Percentiles rank a stretch among this genome's conserved stretches.
These are phyloP conservation scores for Tanytarsus gracilentus DNA, from an alignment of 2,888 invertebrate species.

Conservation along the genomic window DNA sequence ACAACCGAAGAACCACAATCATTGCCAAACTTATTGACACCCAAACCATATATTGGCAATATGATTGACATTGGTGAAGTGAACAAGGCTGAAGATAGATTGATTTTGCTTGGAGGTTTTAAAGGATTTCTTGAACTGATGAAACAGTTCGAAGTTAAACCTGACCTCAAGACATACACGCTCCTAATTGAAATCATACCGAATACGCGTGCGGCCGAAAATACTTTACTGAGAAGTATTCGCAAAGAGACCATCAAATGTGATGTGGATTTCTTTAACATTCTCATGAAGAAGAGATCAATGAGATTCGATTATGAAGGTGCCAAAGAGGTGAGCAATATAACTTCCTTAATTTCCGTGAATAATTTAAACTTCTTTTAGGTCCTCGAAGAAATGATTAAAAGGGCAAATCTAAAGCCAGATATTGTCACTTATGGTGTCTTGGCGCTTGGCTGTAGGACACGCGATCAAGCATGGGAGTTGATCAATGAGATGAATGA, in stretches of 20 bases:
- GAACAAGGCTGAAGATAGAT: conserved; percentile 53
- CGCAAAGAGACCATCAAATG: conserved; percentile 50
- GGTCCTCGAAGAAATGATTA: conserved; percentile 46
- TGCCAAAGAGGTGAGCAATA: conserved; percentile 57
- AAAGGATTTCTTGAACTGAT: conserved; percentile 68
- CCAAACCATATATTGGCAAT: conserved; percentile 51
- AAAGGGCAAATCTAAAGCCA: conserved; percentile 50
- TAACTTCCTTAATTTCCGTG: conserved; percentile 14
- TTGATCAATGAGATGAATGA: conserved; percentile 63
- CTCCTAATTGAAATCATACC: conserved; percentile 66
- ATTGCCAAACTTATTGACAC: conserved; percentile 59
- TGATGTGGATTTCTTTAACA: conserved; percentile 78
- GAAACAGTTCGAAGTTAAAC: conserved; percentile 54
- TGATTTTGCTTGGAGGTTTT: conserved; percentile 71
- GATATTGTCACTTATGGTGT: conserved; percentile 81
- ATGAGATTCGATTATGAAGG: conserved; percentile 57
- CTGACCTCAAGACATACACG: conserved; percentile 71
- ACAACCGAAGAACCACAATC: conserved; percentile 33
- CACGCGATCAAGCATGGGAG: conserved; percentile 51
- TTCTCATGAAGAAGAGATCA: conserved; percentile 72
- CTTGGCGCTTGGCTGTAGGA: conserved; percentile 67
- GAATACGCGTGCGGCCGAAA: conserved; percentile 55
- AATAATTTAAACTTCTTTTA: conserved; percentile 36
- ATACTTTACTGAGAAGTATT: conserved; percentile 55
- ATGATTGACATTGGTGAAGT: conserved; percentile 53